Base-by-base conservation (phyloP, 2,113 vertebrate species). In the Pseudorhombus dupliciocellatus region DNA sequence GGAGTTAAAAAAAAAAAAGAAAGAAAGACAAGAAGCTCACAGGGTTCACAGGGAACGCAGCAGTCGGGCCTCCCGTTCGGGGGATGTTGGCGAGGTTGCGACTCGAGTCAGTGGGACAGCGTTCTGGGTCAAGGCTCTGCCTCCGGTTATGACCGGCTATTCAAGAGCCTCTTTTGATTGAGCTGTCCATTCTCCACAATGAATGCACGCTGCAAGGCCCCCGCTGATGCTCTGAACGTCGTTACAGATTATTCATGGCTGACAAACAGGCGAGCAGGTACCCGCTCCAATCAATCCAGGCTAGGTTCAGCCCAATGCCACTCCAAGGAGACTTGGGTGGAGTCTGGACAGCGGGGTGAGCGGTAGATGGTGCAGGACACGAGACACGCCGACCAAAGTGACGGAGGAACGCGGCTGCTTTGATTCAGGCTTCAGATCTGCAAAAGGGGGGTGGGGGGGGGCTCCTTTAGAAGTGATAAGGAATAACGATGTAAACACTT, bases 181-280 rank as follows among this genome's bases (percentile, higher is more conserved):
- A 93, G 86, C 84, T 86, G 81, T 90, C 90, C 85, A 87, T 88
- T 92, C 88, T 79, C 77, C 75, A 87, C 81, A 81, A 86, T 89
- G 78, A 85, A 87, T 87, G 81, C 74, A 54, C 12, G 28, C 70
- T 75, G 88, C 92, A 89, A 90, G 91, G 90, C 86, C 90, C 79
- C 83, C 4, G 73, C 85, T 77, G 58, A 83, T 73, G 84, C 85
- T 53, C 73, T 25, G 75, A 79, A 83, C 85, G 87, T 88, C 87
- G 76, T 87, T 92, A 86, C 81, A 86, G 88, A 93, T 90, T 90
- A 90, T 90, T 92, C 88, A 93, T 91, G 90, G 88, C 84, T 88
- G 89, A 87, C 85, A 90, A 90, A 88, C 88, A 85, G 79, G 80
- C 67, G 67, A 73, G 70, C 81, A 86, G 83, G 86, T 86, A 84